A percentile compares a stretch with the other conserved stretches of the same genome.
These are phyloP conservation scores for Entomobrya multifasciata DNA, from an alignment of 2,888 invertebrate species.

Conservation along the genomic window DNA sequence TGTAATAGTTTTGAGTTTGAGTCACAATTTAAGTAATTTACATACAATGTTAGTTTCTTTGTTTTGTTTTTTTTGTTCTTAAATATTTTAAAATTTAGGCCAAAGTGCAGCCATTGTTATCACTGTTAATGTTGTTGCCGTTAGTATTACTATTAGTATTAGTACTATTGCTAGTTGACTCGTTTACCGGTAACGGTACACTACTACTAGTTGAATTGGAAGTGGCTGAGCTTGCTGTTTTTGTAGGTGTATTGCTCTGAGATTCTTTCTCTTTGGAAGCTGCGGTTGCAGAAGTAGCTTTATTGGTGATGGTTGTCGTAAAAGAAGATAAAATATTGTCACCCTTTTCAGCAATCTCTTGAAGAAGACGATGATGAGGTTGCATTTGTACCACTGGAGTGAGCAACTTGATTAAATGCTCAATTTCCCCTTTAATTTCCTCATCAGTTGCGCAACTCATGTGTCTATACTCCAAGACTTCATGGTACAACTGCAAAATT, in stretches of 20 bases:
- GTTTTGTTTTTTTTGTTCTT: neutral
- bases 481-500: slow-evolving; percentile 53
- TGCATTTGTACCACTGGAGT: slow-evolving; percentile 61
- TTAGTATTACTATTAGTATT: neutral
- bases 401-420: slow-evolving; percentile 54
- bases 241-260: slow-evolving; percentile 31
- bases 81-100: too few species aligned
- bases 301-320: neutral
- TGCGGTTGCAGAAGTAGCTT: neutral
- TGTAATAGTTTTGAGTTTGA: slow-evolving; percentile 2
- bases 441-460: slow-evolving; percentile 47
- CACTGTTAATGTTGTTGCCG: slow-evolving; percentile 5
- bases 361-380: slow-evolving; percentile 51
- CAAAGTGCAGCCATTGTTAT: slow-evolving; percentile 31
- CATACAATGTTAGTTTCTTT: slow-evolving; percentile 17
- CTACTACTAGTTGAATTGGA: slow-evolving; percentile 7
- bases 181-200: neutral
- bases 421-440: slow-evolving; percentile 46
- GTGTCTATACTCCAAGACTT: slow-evolving; percentile 45
- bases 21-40: slow-evolving; percentile 16
- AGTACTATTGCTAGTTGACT: neutral
- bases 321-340: slow-evolving; percentile 20
- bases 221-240: neutral
- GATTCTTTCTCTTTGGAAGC: neutral
- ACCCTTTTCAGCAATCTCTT: slow-evolving; percentile 22